Conservation (phyloP, 2,888 invertebrate species). For the Drosophila hamatofila region DNA sequence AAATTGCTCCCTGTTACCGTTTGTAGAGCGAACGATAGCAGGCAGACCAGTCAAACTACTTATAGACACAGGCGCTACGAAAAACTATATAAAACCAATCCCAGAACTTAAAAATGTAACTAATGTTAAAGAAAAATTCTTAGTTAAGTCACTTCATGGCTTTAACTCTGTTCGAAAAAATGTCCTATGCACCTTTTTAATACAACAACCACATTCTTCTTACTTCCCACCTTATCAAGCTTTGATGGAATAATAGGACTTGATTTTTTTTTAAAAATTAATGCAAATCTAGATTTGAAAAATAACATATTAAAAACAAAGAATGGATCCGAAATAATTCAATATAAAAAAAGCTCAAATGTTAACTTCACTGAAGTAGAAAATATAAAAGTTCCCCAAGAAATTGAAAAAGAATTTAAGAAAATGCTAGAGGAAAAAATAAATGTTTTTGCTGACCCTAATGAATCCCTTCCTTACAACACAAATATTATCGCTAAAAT, state of each 20-base stretch:
- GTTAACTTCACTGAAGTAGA: not conserved
- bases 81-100: constrained; percentile 2
- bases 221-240: not conserved
- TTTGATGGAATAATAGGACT: no score
- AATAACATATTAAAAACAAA: not conserved
- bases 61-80: not conserved
- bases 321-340: not conserved
- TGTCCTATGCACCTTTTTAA: not conserved
- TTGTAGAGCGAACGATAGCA: constrained; percentile 3
- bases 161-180: not conserved
- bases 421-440: not conserved
- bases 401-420: not conserved
- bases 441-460: not conserved
- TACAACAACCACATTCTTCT: not conserved
- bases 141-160: constrained; percentile 6
- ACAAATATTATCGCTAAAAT: no score
- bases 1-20: constrained; percentile 1
- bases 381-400: not conserved
- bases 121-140: not conserved
- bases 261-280: no score
- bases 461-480: not conserved
- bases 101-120: constrained; percentile 1
- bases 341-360: not conserved
- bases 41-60: not conserved
- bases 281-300: not conserved